A percentile compares a stretch with the other conserved stretches of the same genome.
phyloP scores from a whole-genome alignment of 2,888 invertebrate genomes.

The Endotricha flammealis region DNA sequence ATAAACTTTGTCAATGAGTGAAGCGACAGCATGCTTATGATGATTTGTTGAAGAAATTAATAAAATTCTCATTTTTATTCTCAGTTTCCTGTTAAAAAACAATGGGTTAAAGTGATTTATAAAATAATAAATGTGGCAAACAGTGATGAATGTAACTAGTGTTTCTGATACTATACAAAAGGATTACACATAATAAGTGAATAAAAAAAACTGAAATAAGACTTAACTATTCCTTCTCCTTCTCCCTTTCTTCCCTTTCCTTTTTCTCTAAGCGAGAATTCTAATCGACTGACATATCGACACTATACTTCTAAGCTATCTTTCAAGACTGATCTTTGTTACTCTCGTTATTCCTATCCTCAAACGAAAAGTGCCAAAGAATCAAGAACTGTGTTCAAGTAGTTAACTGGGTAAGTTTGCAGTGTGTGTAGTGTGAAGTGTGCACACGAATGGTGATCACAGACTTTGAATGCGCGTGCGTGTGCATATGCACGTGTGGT shows the following conservation, averaged over 20 bases:
- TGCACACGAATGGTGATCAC: slow-evolving; percentile 22
- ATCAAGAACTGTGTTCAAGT: slow-evolving; percentile 12
- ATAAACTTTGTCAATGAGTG: slow-evolving; percentile 18
- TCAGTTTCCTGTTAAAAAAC: slow-evolving; percentile 8
- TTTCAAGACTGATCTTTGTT: slow-evolving; percentile 59
- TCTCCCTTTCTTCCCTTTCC: slow-evolving; percentile 19
- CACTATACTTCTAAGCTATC: slow-evolving; percentile 47
- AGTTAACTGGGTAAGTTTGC: slow-evolving; percentile 17
- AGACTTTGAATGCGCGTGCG: slow-evolving; percentile 13
- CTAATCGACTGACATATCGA: slow-evolving; percentile 59
- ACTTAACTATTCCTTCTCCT: slow-evolving; percentile 12
- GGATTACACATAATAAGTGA: slow-evolving; percentile 4
- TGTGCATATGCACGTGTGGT: slow-evolving; percentile 24
- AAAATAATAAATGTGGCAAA: slow-evolving; percentile 2
- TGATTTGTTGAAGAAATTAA: too few species aligned
- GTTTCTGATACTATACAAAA: slow-evolving; percentile 1
- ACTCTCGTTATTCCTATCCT: slow-evolving; percentile 31
- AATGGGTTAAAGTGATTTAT: slow-evolving; percentile 35
- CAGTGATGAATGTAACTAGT: neutral
- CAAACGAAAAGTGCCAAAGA: slow-evolving; percentile 35
- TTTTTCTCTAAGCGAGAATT: slow-evolving; percentile 10
- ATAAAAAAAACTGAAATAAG: neutral
- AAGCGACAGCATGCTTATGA: slow-evolving; percentile 31
- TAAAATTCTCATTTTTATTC: neutral
- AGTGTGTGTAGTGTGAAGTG: slow-evolving; percentile 23